phyloP scores from a whole-genome alignment of 2,797 vertebrate genomes.

The Pitangus sulphuratus region DNA sequence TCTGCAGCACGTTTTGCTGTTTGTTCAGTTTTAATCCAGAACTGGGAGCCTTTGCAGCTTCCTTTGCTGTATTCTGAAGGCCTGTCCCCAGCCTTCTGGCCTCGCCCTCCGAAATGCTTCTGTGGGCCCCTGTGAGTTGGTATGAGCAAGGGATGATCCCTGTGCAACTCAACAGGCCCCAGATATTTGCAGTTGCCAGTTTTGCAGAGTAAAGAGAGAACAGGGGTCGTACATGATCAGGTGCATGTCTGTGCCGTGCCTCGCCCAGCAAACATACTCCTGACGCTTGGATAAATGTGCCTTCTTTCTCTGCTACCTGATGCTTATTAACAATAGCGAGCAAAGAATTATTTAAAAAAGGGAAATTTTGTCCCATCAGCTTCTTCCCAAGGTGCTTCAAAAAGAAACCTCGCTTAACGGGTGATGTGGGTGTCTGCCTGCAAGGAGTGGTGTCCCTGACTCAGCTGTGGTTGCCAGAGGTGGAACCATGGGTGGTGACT shows the following conservation, averaged over 20 bases:
- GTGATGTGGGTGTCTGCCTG: not conserved
- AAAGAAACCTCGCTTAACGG: not conserved
- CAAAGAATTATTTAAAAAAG: not conserved
- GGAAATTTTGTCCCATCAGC: not conserved
- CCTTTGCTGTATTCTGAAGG: not conserved
- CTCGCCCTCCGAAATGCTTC: not conserved
- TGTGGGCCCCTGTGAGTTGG: not conserved
- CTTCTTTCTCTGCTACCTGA: not conserved
- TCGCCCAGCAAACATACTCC: not conserved
- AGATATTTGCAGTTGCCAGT: not conserved
- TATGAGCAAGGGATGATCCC: not conserved
- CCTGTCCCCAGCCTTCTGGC: not conserved
- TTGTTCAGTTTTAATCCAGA: not conserved
- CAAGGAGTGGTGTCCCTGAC: not conserved
- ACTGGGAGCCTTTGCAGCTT: not conserved
- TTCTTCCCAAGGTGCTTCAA: not conserved
- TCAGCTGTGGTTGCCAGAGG: not conserved
- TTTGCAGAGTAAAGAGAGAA: no score
- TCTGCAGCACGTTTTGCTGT: not conserved
- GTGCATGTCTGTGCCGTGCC: not conserved
- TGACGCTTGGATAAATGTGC: not conserved
- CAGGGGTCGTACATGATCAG: accelerated
- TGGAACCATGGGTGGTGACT: not conserved
- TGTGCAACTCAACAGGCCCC: not conserved
- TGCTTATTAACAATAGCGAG: not conserved